These are phyloP conservation scores for Oconnorella tubifera DNA, from an alignment of 2,888 invertebrate species.

Conservation along the genomic window DNA sequence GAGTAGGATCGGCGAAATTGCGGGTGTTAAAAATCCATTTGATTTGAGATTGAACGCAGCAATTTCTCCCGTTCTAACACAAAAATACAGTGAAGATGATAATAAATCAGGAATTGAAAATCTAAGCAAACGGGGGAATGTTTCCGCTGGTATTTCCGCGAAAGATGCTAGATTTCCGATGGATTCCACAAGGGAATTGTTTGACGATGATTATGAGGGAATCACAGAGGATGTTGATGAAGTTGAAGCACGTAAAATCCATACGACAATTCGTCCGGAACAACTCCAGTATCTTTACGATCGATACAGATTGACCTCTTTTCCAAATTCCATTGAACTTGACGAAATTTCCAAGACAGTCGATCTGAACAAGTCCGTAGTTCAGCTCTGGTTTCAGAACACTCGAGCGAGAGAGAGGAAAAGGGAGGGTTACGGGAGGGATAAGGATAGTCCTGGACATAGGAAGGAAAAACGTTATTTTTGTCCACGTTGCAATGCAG, in stretches of 20 bases:
- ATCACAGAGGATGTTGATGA: background rate
- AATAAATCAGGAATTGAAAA: background rate
- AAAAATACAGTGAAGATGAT: too few relatives aligned
- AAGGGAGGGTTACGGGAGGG: too few relatives aligned
- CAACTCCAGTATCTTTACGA: background rate
- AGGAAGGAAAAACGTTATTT: conserved; percentile 94
- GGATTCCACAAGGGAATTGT: background rate
- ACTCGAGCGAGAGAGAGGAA: conserved; percentile 97
- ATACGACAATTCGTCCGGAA: background rate
- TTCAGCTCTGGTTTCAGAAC: conserved; percentile 80
- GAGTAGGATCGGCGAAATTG: background rate
- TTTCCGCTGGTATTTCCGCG: background rate
- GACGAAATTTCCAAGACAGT: conserved; percentile 66
- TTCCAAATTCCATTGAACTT: background rate
- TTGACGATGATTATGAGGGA: background rate
- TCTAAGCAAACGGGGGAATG: background rate
- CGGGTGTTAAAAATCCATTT: background rate
- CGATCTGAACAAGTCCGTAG: conserved; percentile 85
- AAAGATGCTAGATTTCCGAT: background rate
- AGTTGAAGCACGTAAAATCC: background rate
- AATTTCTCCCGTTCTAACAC: background rate
- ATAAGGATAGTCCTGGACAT: conserved; percentile 89
- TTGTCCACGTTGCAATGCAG: conserved; percentile 89
- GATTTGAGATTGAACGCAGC: background rate
- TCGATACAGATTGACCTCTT: background rate